Conservation (phyloP, 1,140 invertebrate species). For the Drosophila simulans region DNA sequence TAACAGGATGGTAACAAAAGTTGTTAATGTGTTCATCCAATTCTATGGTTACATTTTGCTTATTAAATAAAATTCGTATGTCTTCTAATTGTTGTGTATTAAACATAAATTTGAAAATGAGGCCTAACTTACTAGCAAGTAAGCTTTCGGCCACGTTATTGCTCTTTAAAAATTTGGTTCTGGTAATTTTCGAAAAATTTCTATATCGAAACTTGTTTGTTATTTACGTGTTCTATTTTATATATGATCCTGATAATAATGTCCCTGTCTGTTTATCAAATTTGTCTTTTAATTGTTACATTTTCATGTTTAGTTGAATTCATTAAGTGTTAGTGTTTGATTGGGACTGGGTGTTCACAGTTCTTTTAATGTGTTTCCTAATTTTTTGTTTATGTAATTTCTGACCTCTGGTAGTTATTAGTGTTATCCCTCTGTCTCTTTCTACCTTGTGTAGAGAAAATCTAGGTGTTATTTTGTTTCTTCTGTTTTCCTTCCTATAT, state of each 20-base stretch:
- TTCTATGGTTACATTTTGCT: slow-evolving; percentile 1
- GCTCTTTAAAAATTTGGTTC: slow-evolving; percentile 15
- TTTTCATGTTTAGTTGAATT: not conserved
- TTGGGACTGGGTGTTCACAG: not conserved
- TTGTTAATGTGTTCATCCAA: slow-evolving; percentile 1
- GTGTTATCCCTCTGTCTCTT: not conserved
- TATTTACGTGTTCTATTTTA: too few species aligned
- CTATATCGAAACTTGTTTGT: too few species aligned
- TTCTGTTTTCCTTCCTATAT: slow-evolving; percentile 8
- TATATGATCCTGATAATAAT: too few species aligned
- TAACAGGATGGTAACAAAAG: not conserved
- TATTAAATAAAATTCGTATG: slow-evolving; percentile 5
- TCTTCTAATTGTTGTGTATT: slow-evolving; percentile 12
- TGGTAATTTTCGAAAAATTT: not conserved
- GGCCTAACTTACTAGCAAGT: not conserved
- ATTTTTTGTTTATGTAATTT: slow-evolving; percentile 1
- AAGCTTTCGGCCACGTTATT: not conserved
- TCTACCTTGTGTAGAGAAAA: not conserved
- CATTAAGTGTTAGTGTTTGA: slow-evolving; percentile 3
- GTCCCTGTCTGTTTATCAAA: too few species aligned
- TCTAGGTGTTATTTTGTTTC: slow-evolving; percentile 10
- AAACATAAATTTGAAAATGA: not conserved
- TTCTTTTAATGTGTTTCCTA: not conserved
- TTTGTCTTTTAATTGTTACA: not conserved
- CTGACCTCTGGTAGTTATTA: slow-evolving; percentile 1